Conservation (phyloP, 2,113 vertebrate genomes). For the Glaucomys volans region DNA sequence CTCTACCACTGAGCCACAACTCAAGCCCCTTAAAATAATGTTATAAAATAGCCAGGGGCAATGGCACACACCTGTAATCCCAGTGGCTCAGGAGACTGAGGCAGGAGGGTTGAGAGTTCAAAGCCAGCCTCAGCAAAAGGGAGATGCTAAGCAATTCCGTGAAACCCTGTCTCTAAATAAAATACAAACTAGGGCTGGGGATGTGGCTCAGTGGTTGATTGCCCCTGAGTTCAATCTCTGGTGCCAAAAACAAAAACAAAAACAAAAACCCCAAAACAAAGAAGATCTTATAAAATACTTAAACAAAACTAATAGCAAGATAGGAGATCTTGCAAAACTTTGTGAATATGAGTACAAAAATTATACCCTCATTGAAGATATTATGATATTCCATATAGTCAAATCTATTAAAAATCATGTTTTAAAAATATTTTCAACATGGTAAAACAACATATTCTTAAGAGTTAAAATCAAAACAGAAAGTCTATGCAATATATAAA, state of each 20-base stretch:
- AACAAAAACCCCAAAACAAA: no score
- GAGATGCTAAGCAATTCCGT: no score
- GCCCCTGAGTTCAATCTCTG: background rate
- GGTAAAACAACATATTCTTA: background rate
- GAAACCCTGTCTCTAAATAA: no score
- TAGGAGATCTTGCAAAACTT: background rate
- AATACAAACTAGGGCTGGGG: no score
- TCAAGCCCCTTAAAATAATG: no score
- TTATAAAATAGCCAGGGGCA: no score
- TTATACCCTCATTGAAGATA: background rate
- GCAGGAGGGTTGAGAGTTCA: no score
- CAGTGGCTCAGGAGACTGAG: no score
- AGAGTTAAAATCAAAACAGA: conserved; percentile 19
- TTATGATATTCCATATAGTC: background rate
- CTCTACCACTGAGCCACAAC: no score
- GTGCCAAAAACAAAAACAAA: background rate
- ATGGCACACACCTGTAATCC: no score
- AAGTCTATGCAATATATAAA: background rate
- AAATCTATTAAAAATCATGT: conserved; percentile 15
- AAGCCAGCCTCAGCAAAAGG: no score
- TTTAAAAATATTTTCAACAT: conserved; percentile 3
- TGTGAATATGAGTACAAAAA: background rate
- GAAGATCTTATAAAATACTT: background rate
- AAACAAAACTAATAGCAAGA: conserved; percentile 1
- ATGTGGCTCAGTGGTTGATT: no score